Evolutionary conservation across 2,797 vertebrate genomes (phyloP).

Genomic region (Gymnoscopelus microlampas): DNA sequence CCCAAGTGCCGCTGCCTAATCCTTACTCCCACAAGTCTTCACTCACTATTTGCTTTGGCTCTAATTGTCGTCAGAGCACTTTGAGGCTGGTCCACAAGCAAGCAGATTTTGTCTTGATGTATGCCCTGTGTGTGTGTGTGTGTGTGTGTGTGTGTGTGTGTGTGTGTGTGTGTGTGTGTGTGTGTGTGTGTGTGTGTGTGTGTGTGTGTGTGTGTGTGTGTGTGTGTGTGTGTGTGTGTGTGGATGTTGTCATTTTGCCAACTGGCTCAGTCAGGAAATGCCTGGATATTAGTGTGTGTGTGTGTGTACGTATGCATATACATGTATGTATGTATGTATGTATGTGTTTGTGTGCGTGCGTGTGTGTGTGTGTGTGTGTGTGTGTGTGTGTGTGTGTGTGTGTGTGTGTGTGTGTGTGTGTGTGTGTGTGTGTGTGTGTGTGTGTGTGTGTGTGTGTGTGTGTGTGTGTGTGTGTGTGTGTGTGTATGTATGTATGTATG

Average conservation of each 20-base stretch:
- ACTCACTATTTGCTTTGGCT: conserved; percentile 62
- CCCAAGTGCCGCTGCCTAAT: conserved; percentile 64
- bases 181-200: not conserved
- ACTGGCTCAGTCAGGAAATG: no score
- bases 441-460: not conserved
- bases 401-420: no score
- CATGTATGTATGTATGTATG: conserved; percentile 1
- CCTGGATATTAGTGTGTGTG: not conserved
- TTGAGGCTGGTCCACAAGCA: conserved; percentile 14
- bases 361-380: not conserved
- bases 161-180: conserved; percentile 20
- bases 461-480: no score
- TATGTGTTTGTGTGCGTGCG: no score
- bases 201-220: no score
- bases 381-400: not conserved
- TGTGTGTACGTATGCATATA: no score
- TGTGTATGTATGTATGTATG: conserved; percentile 13
- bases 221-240: conserved; percentile 7
- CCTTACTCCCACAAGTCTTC: conserved; percentile 55
- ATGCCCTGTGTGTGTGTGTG: not conserved
- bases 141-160: conserved; percentile 29
- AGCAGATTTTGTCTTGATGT: conserved; percentile 17
- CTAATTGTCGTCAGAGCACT: conserved; percentile 66
- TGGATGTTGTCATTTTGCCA: not conserved
- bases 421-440: not conserved